Percentiles rank a stretch among this genome's conserved stretches.
Conservation (phyloP, 2,797 vertebrate genomes). For the Rhabdophis nuchalis region DNA sequence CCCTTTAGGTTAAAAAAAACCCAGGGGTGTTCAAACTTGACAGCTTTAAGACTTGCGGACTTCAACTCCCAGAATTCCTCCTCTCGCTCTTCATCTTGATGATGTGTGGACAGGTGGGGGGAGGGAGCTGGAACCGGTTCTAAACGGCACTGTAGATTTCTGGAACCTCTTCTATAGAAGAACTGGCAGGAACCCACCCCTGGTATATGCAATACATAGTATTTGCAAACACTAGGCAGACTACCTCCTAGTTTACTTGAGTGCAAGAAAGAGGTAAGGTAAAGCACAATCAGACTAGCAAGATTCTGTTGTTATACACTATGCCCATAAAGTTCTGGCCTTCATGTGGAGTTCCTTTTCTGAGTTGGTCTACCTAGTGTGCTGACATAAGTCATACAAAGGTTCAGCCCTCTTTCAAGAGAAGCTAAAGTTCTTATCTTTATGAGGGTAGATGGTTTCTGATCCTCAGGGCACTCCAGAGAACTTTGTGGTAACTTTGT, state of each 20-base stretch:
- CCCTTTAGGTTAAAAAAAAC: too few relatives aligned
- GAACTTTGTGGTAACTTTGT: not conserved
- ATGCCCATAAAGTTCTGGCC: not conserved
- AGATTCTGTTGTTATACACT: not conserved
- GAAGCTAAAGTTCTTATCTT: not conserved
- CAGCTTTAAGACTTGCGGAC: too few relatives aligned
- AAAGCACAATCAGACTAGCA: not conserved
- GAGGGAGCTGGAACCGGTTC: too few relatives aligned
- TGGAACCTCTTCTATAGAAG: too few relatives aligned
- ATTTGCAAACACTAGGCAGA: not conserved
- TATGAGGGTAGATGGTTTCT: not conserved
- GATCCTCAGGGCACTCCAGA: not conserved
- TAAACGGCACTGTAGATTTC: too few relatives aligned
- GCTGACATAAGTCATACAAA: not conserved
- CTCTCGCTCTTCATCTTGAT: too few relatives aligned
- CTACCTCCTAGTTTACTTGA: not conserved
- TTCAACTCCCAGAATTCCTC: too few relatives aligned
- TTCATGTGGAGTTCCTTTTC: not conserved
- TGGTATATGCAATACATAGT: too few relatives aligned
- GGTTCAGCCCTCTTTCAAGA: not conserved
- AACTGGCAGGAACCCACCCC: too few relatives aligned
- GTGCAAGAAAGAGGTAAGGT: not conserved
- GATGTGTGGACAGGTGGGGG: too few relatives aligned
- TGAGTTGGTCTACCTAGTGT: not conserved
- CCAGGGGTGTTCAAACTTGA: too few relatives aligned